Evolutionary conservation across 2,888 invertebrate species (phyloP).

Genomic region (Scaeva pyrastri): DNA sequence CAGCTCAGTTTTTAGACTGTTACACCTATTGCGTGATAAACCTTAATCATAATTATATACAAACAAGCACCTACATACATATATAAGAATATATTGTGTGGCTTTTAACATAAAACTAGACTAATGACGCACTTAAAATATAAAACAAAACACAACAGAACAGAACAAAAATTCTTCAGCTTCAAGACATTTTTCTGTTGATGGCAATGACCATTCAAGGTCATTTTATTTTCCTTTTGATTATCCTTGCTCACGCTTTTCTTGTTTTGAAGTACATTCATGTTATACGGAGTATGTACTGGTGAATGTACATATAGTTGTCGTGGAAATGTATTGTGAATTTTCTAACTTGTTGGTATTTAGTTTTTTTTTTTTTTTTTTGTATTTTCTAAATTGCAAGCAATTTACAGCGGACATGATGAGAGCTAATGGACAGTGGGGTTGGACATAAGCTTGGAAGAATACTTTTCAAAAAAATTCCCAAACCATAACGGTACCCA

Average conservation of each 20-base stretch:
- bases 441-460: neutral
- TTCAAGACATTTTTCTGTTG: neutral
- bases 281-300: too few relatives aligned
- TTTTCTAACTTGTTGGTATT: neutral
- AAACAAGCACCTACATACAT: conserved; percentile 4
- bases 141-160: neutral
- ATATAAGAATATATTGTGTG: neutral
- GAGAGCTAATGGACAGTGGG: neutral
- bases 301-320: neutral
- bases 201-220: conserved; percentile 44
- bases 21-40: conserved; percentile 24
- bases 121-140: conserved; percentile 25
- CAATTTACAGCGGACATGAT: conserved; percentile 13
- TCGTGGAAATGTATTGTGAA: neutral
- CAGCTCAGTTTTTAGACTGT: neutral
- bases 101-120: conserved; percentile 14
- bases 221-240: conserved; percentile 19
- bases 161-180: neutral
- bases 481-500: too few relatives aligned
- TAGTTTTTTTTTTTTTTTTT: neutral
- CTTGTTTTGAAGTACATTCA: conserved; percentile 2
- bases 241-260: conserved; percentile 26
- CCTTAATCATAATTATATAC: conserved; percentile 17
- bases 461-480: too few relatives aligned
- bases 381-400: conserved; percentile 19